Conservation (phyloP, 2,113 vertebrate genomes). For the Columba livia region DNA sequence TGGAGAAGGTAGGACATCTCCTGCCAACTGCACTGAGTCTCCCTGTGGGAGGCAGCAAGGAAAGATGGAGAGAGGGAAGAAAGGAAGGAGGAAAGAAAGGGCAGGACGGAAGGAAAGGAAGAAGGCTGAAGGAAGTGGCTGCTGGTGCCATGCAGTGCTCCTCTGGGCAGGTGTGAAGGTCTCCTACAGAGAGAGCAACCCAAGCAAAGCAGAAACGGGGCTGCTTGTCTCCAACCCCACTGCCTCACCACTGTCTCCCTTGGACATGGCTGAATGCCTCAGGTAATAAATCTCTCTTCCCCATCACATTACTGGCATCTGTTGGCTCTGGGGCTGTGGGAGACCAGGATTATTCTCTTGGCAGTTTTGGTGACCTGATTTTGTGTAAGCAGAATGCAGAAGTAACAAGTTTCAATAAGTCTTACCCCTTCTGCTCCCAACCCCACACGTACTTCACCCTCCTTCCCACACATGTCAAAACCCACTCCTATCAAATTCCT, state of each 20-base stretch:
- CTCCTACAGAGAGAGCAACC: not conserved
- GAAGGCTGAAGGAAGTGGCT: not conserved
- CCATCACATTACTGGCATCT: not conserved
- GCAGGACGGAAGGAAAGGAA: not conserved
- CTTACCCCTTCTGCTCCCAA: not conserved
- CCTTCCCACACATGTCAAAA: not conserved
- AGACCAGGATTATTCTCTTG: not conserved
- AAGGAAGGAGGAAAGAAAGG: not conserved
- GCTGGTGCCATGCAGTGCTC: not conserved
- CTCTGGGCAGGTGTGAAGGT: not conserved
- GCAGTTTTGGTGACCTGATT: not conserved
- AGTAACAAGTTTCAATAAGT: not conserved
- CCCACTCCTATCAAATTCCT: not conserved
- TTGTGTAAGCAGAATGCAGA: not conserved
- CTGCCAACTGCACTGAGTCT: not conserved
- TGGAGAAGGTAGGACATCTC: not conserved
- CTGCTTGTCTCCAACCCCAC: not conserved
- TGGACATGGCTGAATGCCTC: not conserved
- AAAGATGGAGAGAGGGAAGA: not conserved
- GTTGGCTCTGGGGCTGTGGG: not conserved
- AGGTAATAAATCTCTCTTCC: not conserved
- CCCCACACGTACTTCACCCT: not conserved
- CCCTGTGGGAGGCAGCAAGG: not conserved
- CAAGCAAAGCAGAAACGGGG: not conserved
- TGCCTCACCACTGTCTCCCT: not conserved